Conservation (phyloP, 64 coral and sea anemone species). For the Catalaphyllia jardinei region DNA sequence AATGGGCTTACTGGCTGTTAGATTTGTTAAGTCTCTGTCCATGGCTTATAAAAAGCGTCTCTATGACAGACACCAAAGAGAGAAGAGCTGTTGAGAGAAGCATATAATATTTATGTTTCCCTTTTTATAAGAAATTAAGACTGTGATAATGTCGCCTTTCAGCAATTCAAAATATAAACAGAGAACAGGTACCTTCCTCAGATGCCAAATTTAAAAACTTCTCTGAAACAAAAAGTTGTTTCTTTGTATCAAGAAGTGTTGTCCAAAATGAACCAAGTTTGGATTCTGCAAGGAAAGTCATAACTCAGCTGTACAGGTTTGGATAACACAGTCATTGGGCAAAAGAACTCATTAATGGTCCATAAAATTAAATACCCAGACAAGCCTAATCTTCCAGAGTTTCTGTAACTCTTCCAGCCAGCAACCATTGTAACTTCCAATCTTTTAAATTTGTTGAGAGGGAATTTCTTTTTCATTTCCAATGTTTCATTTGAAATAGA, state of each 20-base stretch:
- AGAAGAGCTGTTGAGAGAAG: slow-evolving; percentile 14
- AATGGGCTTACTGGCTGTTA: slow-evolving; percentile 41
- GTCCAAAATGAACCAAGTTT: slow-evolving; percentile 90
- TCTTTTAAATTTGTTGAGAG: too few relatives aligned
- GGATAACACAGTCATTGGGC: neutral
- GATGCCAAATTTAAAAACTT: slow-evolving; percentile 77
- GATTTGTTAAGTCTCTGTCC: slow-evolving; percentile 47
- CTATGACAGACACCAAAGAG: slow-evolving; percentile 22
- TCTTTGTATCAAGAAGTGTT: slow-evolving; percentile 82
- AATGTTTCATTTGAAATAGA: too few relatives aligned
- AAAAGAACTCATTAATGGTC: too few relatives aligned
- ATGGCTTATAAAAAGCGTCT: slow-evolving; percentile 41
- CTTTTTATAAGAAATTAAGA: neutral
- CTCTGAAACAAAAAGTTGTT: slow-evolving; percentile 85
- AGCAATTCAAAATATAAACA: too few relatives aligned
- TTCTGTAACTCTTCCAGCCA: too few relatives aligned
- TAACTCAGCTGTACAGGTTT: too few relatives aligned
- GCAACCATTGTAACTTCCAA: too few relatives aligned
- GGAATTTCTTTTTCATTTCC: too few relatives aligned
- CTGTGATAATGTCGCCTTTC: too few relatives aligned
- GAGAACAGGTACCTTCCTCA: slow-evolving; percentile 59
- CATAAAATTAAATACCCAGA: too few relatives aligned
- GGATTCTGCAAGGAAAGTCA: slow-evolving; percentile 61
- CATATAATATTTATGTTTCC: neutral
- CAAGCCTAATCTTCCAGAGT: too few relatives aligned